These are phyloP conservation scores for Theocolax elegans DNA, from an alignment of 1,140 invertebrate genomes.

Conservation along the genomic window DNA sequence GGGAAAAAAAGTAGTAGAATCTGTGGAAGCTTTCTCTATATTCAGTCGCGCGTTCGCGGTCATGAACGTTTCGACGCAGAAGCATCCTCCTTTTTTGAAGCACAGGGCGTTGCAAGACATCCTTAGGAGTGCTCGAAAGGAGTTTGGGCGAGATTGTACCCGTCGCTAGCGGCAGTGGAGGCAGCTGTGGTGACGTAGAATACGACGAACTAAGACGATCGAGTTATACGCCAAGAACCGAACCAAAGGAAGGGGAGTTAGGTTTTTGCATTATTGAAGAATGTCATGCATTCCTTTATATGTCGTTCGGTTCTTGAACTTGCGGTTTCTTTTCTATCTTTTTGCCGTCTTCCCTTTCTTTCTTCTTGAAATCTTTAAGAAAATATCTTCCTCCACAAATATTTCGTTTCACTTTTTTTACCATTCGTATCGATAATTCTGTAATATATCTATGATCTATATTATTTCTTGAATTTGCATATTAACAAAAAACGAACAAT, in stretches of 20 bases:
- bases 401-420: no score
- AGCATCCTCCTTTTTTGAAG: not conserved
- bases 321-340: not conserved
- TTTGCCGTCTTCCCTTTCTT: not conserved
- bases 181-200: no score
- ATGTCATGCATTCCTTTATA: slow-evolving; percentile 16
- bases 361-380: not conserved
- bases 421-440: no score
- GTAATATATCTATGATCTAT: no score
- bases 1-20: not conserved
- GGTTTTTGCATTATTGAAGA: slow-evolving; percentile 27
- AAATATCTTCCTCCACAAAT: no score
- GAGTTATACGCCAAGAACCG: not conserved
- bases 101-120: no score
- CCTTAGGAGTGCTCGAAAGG: no score
- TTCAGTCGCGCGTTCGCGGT: no score
- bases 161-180: no score
- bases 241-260: not conserved
- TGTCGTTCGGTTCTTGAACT: not conserved
- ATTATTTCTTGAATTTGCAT: no score
- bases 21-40: not conserved
- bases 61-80: not conserved
- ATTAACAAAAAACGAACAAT: no score
- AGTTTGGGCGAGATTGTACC: no score
- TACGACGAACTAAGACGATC: not conserved